Evolutionary conservation across 2,113 vertebrate species (phyloP), one percentile per base, ranked within the genome.

Genomic region (Piprites chloris): DNA sequence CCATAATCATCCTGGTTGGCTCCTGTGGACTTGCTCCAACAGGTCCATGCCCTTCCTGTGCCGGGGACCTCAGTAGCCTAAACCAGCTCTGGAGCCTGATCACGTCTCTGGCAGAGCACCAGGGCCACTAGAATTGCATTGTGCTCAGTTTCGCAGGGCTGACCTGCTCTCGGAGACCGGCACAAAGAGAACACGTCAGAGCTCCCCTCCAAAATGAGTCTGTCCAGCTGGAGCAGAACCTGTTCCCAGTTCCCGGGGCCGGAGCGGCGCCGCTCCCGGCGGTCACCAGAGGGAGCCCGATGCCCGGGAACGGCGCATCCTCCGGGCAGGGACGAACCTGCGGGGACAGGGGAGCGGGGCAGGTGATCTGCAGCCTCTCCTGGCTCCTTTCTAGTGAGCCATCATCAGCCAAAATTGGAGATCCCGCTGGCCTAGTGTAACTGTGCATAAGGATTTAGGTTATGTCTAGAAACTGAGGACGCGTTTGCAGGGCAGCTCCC

Each of bases 251-350:
- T 62, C 17, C 33, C 33, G 33, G 23, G 11, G 33, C 44, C 32
- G 33, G 44, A 68, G 44, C n/a, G 26, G 66, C 26, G 33, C 56
- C 56, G n/a, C 35, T 37, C 35, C 55, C n/a, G 1, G 37, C 56
- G 0, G 75, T 5, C 96, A 55, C 62, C 33, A 96, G 95, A 73
- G 96, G 96, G 96, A 92, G 96, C 94, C 83, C 90, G 7, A 35
- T 4, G 47, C 85, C 67, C 9, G 71, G 77, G 74, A 87, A 95
- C 72, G 27, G 32, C 5, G 20, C 41, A 35, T 69, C 30, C 87
- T 22, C 24, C 28, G 1, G n/a, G 56, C 59, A 0, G 30, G 1
- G 33, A 5, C 4, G 12, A 41, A 26, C 13, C 55, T 6, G 53
- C 24, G 24, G 50, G 44, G 30, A 11, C 62, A 1, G 6, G n/a